Evolutionary conservation across 2,888 invertebrate genomes (phyloP).

Genomic region (Epicampocera succincta): DNA sequence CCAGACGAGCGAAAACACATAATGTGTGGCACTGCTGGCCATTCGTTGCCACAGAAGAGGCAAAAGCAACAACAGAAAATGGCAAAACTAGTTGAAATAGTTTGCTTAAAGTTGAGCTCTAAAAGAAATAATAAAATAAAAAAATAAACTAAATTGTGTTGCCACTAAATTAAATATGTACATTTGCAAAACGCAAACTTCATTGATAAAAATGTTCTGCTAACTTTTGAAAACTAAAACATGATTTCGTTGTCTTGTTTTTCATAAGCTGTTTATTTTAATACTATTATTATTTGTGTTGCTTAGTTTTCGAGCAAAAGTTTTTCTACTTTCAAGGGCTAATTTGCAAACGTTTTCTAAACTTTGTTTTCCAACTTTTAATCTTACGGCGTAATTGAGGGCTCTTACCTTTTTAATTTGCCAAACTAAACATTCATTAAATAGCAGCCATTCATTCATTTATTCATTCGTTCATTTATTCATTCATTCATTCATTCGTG

Average conservation of each 20-base stretch:
- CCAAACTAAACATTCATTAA: slow-evolving; percentile 30
- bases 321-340: too few relatives aligned
- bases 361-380: not conserved
- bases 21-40: slow-evolving; percentile 36
- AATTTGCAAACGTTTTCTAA: not conserved
- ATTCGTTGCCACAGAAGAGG: not conserved
- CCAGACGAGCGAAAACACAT: slow-evolving; percentile 11
- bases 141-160: slow-evolving; percentile 55
- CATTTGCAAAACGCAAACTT: not conserved
- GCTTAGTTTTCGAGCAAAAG: too few relatives aligned
- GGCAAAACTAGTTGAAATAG: slow-evolving; percentile 26
- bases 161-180: slow-evolving; percentile 56
- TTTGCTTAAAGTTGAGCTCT: slow-evolving; percentile 39
- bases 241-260: too few relatives aligned
- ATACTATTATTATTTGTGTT: too few relatives aligned
- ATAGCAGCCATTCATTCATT: not conserved
- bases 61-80: not conserved
- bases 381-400: not conserved
- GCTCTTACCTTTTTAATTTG: slow-evolving; percentile 59
- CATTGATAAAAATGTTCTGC: not conserved
- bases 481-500: too few relatives aligned
- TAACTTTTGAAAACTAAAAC: not conserved
- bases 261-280: too few relatives aligned
- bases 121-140: slow-evolving; percentile 4
- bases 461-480: too few relatives aligned